Base-by-base conservation (phyloP, 1,140 invertebrate genomes). In the Eumaeus atala region DNA sequence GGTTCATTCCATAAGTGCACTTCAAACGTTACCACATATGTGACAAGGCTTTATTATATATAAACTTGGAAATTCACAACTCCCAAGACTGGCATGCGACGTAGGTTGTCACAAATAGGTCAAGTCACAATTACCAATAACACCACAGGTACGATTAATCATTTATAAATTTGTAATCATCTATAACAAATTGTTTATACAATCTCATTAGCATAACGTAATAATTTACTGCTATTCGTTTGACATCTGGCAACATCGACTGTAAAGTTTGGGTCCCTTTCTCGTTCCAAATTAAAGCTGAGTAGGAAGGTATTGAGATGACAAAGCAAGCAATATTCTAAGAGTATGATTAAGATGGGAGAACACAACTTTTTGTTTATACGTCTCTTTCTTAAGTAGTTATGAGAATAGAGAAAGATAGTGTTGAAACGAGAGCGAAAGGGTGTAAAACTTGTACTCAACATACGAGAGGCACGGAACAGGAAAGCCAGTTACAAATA, bases 1-100 rank as follows among this genome's bases (percentile, higher is more conserved):
- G 82, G 80, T 84, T 77, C 80, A 82, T 68, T 80, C 75, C 72
- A 73, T 85, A 85, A 85, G 82, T 85, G 82, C 82, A 85, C 82
- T 85, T 85, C 74, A 62, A 75, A 67, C 73, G 74, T 78, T 72
- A 72, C 67, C 64, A 67, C 71, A 54, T 75, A 42, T 59, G 63
- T 72, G 70, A 74, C 71, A 69, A 72, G 67, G 72, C 74, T 83
- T 44, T 78, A 65, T 28, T 83, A 53, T 74, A 57, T 64, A 61
- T 72, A 72, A 69, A 62, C 56, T 70, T 58, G 79, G 78, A 83
- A 81, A 83, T 84, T 83, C 65, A 59, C 17, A 82, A 84, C 78
- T 77, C 81, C 81, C 78, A 67, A 64, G 47, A 54, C 64, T 12
- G 38, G 14, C 3, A 8, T 40, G 38, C 10, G 1, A 61, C 55